phyloP scores from a whole-genome alignment of 2,888 invertebrate genomes.

The Mimachlamys varia region DNA sequence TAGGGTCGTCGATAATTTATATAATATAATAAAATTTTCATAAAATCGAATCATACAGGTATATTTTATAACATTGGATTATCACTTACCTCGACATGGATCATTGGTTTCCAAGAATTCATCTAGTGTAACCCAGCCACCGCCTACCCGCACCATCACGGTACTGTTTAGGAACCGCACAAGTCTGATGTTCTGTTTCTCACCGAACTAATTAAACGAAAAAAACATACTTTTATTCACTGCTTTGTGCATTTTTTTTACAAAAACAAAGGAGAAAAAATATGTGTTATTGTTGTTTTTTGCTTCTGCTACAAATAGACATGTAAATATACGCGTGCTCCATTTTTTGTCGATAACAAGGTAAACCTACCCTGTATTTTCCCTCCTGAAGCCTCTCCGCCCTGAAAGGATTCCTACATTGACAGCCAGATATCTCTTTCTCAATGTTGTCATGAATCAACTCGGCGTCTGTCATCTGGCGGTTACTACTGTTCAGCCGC shows the following conservation, averaged over 20 bases:
- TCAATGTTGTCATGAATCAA: conserved; percentile 81
- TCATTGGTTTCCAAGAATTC: conserved; percentile 99
- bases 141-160: conserved; percentile 99
- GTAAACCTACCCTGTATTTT: conserved; percentile 78
- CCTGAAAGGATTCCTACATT: conserved; percentile 78
- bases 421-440: conserved; percentile 78
- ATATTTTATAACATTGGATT: neutral
- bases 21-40: no score
- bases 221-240: no score
- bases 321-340: neutral
- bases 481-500: conserved; percentile 64
- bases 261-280: no score
- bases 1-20: no score
- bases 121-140: conserved; percentile 99
- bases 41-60: no score
- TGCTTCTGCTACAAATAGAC: neutral
- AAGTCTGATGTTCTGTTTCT: conserved; percentile 85
- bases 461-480: conserved; percentile 73
- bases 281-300: no score
- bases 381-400: conserved; percentile 78
- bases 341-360: neutral
- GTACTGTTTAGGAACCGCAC: conserved; percentile 99
- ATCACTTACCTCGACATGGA: conserved; percentile 97
- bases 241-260: no score
- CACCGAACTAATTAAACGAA: conserved; percentile 76